Evolutionary conservation across 2,113 vertebrate species (phyloP).

Genomic region (Stigmatopora argus): DNA sequence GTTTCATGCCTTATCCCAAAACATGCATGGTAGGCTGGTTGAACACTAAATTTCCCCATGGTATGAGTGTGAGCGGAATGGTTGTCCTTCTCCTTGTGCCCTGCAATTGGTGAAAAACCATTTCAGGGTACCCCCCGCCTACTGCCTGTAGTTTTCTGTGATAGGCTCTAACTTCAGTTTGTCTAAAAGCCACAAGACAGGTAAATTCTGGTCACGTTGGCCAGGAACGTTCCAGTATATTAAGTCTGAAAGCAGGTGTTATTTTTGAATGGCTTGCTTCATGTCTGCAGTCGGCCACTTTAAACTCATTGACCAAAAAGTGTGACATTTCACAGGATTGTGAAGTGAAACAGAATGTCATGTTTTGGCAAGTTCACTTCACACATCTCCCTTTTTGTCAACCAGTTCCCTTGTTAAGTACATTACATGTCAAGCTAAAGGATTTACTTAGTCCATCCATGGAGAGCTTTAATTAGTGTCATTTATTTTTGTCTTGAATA

Average conservation of each 20-base stretch:
- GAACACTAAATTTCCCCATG: too few species aligned
- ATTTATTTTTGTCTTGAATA: not conserved
- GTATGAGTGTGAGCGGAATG: too few species aligned
- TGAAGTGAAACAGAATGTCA: slow-evolving; percentile 14
- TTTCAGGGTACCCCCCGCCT: too few species aligned
- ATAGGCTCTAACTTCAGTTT: too few species aligned
- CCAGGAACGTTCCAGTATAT: too few species aligned
- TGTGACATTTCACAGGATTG: slow-evolving; percentile 31
- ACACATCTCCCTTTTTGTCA: slow-evolving; percentile 15
- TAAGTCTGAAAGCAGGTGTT: not conserved
- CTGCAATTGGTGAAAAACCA: too few species aligned
- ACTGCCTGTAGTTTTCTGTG: too few species aligned
- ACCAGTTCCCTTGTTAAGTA: not conserved
- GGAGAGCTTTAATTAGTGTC: slow-evolving; percentile 1
- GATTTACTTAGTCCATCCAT: slow-evolving; percentile 21
- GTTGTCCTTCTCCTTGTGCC: too few species aligned
- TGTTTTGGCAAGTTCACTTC: slow-evolving; percentile 14
- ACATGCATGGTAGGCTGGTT: too few species aligned
- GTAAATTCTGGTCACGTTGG: too few species aligned
- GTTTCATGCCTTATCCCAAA: too few species aligned
- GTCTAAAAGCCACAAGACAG: too few species aligned
- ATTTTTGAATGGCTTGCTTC: slow-evolving; percentile 8
- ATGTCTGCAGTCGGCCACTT: slow-evolving; percentile 3
- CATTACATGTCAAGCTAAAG: slow-evolving; percentile 5
- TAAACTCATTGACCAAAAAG: slow-evolving; percentile 13